phyloP scores from a whole-genome alignment of 1,140 invertebrate genomes.

The Micrasema longulum region DNA sequence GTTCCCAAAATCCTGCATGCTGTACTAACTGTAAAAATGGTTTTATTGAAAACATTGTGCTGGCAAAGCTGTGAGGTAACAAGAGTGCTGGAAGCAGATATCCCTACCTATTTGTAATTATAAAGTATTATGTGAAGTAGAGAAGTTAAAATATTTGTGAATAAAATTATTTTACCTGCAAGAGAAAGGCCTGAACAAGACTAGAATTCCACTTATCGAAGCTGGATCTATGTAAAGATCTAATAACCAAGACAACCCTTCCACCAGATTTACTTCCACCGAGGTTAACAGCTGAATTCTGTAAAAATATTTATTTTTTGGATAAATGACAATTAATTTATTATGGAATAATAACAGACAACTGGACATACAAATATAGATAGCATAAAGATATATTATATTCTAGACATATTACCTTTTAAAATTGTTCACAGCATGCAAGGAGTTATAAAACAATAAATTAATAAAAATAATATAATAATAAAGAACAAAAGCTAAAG shows the following conservation, averaged over 20 bases:
- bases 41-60: too few relatives aligned
- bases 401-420: background rate
- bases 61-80: too few relatives aligned
- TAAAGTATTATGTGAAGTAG: too few relatives aligned
- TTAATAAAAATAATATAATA: too few relatives aligned
- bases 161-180: slow-evolving; percentile 57
- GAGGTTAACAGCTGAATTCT: slow-evolving; percentile 50
- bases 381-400: background rate
- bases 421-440: background rate
- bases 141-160: too few relatives aligned
- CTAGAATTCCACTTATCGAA: slow-evolving; percentile 61
- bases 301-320: slow-evolving; percentile 32
- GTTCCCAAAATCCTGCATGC: slow-evolving; percentile 59
- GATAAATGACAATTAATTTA: background rate
- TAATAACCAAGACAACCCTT: slow-evolving; percentile 56
- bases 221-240: slow-evolving; percentile 60
- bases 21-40: slow-evolving; percentile 60
- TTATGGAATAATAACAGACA: background rate
- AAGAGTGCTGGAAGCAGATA: too few relatives aligned
- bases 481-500: too few relatives aligned
- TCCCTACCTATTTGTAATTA: too few relatives aligned
- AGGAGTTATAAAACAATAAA: too few relatives aligned
- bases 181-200: slow-evolving; percentile 60
- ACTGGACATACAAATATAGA: background rate
- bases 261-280: slow-evolving; percentile 44